Base-by-base conservation (phyloP, 2,888 invertebrate species). In the Epistrophella euchroma region DNA sequence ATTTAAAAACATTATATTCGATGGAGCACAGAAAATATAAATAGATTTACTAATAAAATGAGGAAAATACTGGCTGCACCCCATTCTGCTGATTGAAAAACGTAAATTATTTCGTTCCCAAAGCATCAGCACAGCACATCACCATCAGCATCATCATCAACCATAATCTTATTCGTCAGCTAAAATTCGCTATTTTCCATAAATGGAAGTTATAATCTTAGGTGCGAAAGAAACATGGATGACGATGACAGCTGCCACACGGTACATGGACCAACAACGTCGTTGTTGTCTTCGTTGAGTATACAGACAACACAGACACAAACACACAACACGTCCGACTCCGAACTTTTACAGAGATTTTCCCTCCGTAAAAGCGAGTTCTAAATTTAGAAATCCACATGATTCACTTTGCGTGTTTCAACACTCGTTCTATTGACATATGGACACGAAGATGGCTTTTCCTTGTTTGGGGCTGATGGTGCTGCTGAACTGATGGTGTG, bases 341-440 rank as follows among this genome's bases (percentile, higher is more conserved):
- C 55, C 40, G 55, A 64, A 56, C 70, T 79, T 62, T 62, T 56
- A 50, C 60, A 71, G 71, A 71, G 75, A 75, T 75, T 40, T 66
- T 60, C 77, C 50, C 37, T 58, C 56, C 15, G 22, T 35, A 15
- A 56, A 74, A 71, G 47, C 17, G 52, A n/a, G 11, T 68, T 79
- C 80, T 80, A 85, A 76, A 72, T 84, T 76, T 84, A 84, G 75
- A 75, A 45, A 58, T 25, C 25, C 68, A 37, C 75, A 75, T 80
- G 80, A 84, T 84, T 84, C 80, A 75, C 66, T 66, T 66, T 75
- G 58, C 52, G 74, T 75, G 75, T 68, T 60, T 22, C 47, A 32
- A 66, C 13, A 66, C 47, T 66, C 15, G 50, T 66, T 25, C 28
- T 37, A 64, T 64, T 35, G 43, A 56, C 52, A 45, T 13, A 72